Evolutionary conservation across 2,113 vertebrate species (phyloP).

Genomic region (Tragelaphus buxtoni): DNA sequence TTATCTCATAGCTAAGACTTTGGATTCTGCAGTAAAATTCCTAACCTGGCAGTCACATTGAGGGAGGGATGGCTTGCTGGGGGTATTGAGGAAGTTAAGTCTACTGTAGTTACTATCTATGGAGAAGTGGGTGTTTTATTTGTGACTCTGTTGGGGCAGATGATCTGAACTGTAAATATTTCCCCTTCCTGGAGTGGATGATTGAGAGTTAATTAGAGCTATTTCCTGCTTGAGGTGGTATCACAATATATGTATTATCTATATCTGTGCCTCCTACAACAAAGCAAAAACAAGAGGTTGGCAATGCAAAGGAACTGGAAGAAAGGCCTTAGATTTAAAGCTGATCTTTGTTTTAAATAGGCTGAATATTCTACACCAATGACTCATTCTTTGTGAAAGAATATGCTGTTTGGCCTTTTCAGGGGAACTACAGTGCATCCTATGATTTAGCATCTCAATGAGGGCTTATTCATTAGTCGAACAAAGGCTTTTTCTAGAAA

Average conservation of each 20-base stretch:
- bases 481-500: conserved; percentile 82
- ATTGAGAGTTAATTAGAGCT: conserved; percentile 16
- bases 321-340: conserved; percentile 49
- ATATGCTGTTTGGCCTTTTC: conserved; percentile 78
- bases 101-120: neutral
- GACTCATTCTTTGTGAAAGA: conserved; percentile 76
- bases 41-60: neutral
- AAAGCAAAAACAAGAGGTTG: conserved; percentile 56
- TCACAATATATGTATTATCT: conserved; percentile 49
- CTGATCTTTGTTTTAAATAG: conserved; percentile 59
- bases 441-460: conserved; percentile 86
- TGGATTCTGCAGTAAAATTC: neutral
- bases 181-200: neutral
- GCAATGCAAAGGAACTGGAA: conserved; percentile 41
- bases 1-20: neutral
- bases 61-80: neutral
- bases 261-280: conserved; percentile 30
- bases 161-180: neutral
- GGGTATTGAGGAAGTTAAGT: neutral
- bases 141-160: neutral
- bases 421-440: conserved; percentile 74
- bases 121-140: neutral
- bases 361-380: conserved; percentile 48
- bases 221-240: neutral
- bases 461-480: conserved; percentile 80